Evolutionary conservation across 2,797 vertebrate species (phyloP), one percentile per base, ranked within the genome.

Genomic region (Clamator glandarius): DNA sequence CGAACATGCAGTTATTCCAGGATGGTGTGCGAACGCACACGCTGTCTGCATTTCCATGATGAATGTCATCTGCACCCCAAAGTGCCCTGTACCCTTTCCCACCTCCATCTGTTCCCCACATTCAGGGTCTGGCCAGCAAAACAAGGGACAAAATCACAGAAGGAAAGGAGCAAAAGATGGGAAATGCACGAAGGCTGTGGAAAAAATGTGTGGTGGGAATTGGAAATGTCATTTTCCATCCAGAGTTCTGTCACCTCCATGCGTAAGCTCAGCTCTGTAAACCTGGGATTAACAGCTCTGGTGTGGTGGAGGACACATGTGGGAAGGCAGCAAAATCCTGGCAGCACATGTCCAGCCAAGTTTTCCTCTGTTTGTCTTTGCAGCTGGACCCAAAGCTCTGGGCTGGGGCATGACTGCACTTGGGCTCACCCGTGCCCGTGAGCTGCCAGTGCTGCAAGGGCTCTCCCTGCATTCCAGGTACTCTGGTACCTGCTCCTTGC

Each of bases 61-160:
- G 78, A 46, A 91, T 63, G 88, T 92, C 83, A 90, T 70, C 86
- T 68, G 84, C 74, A 31, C 70, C 5, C 17, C 59, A 90, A 48
- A 94, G 89, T 78, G 67, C 89, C 90, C 70, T 58, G 63, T 61
- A 39, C 82, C 83, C 93, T 25, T 84, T 74, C 78, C 89, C 64
- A 84, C 87, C 86, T 80, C 69, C 95, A 95, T 94, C 95, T 96
- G 95, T 54, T 94, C 95, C 66, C 82, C 94, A 95, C 82, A 70
- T 89, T 57, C 67, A 0, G 15, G 61, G 64, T 73, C 62, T 41
- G 6, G 44, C 59, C 79, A 73, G 63, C 36, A 66, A 95, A 88
- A 93, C 51, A 20, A 25, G 67, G 42, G 63, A 75, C 46, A 64
- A 91, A 63, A 21, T 21, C 74, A 57, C 24, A 42, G 81, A 57